A percentile compares a stretch with the other conserved stretches of the same genome.
Conservation (phyloP, 2,888 invertebrate species). For the Caenorhabditis angaria region DNA sequence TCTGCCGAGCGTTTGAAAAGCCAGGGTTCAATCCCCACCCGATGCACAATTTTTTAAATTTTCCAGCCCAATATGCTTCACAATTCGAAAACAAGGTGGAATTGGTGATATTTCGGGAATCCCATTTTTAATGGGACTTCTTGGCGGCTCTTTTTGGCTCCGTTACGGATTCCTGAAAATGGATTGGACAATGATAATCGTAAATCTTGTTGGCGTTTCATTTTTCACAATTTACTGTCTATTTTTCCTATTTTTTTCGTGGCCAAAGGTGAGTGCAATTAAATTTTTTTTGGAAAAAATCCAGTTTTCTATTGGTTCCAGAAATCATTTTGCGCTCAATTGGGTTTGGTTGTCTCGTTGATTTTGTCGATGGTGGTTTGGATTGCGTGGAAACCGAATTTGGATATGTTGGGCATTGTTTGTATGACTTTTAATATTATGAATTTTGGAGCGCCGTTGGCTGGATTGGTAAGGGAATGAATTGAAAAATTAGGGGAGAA, state of each 20-base stretch:
- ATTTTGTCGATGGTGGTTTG: constrained; percentile 76
- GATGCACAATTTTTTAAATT: neutral
- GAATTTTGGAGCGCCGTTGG: constrained; percentile 85
- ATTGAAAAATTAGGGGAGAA: neutral
- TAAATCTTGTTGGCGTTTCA: constrained; percentile 81
- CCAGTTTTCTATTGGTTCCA: constrained; percentile 24
- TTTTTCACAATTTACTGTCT: constrained; percentile 81
- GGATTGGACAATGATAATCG: constrained; percentile 81
- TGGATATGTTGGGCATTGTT: constrained; percentile 78
- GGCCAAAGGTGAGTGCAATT: constrained; percentile 79
- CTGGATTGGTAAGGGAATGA: constrained; percentile 77
- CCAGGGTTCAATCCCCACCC: neutral
- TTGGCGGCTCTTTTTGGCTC: constrained; percentile 82
- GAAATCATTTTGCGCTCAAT: constrained; percentile 47
- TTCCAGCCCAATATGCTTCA: constrained; percentile 65
- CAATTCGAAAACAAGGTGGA: constrained; percentile 53
- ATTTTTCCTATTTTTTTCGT: constrained; percentile 81
- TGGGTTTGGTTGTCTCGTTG: constrained; percentile 74
- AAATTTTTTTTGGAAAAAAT: neutral
- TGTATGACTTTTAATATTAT: constrained; percentile 82
- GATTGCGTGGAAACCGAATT: constrained; percentile 47
- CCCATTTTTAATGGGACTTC: constrained; percentile 68
- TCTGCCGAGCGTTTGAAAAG: constrained; percentile 3
- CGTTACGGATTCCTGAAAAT: constrained; percentile 82
- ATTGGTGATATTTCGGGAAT: constrained; percentile 65